These are phyloP conservation scores for Apamea crenata DNA, from an alignment of 2,888 invertebrate genomes.

Conservation along the genomic window DNA sequence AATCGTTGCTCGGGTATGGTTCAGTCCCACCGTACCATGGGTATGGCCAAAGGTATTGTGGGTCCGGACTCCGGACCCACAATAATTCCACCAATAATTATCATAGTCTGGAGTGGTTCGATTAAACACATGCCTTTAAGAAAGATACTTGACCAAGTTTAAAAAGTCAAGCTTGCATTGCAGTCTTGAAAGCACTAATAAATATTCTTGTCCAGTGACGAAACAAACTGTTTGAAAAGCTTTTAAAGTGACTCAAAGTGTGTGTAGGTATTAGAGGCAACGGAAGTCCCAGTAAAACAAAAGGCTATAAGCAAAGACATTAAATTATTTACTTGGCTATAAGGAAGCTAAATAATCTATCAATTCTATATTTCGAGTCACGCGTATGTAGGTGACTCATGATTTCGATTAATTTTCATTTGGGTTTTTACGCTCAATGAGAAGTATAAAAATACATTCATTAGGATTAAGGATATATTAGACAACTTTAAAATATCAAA, in stretches of 20 bases:
- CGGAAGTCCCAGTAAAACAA: conserved; percentile 36
- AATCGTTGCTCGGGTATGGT: not conserved
- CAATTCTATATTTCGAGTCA: not conserved
- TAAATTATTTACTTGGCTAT: no score
- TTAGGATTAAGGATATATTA: not conserved
- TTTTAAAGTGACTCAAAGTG: conserved; percentile 24
- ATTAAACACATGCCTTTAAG: not conserved
- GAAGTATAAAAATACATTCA: not conserved
- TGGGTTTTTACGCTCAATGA: conserved; percentile 20
- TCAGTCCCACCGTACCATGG: no score
- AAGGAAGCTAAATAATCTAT: not conserved
- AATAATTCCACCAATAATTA: no score
- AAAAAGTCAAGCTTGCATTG: not conserved
- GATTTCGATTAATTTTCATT: conserved; percentile 12
- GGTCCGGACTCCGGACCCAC: no score
- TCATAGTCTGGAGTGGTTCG: no score
- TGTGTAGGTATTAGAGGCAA: not conserved
- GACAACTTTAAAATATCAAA: not conserved
- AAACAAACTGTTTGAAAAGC: not conserved
- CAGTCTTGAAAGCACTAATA: not conserved
- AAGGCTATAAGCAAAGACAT: conserved; percentile 18
- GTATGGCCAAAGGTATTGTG: no score
- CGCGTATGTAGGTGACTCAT: conserved; percentile 22
- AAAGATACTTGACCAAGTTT: not conserved
- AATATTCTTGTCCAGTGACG: not conserved